phyloP scores from a whole-genome alignment of 2,113 vertebrate species.

The Canis aureus region DNA sequence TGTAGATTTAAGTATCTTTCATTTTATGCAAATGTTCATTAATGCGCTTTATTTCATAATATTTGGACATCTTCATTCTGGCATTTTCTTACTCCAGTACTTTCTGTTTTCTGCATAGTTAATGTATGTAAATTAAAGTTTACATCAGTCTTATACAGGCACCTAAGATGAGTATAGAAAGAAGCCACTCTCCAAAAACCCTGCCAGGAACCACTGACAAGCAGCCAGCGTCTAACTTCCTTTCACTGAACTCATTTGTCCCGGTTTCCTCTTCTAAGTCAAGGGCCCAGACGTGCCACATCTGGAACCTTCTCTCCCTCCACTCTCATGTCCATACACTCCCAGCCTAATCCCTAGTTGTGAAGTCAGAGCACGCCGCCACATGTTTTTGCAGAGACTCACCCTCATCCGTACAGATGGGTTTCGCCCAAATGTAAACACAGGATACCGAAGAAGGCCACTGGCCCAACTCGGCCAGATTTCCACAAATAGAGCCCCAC shows the following conservation, averaged over 20 bases:
- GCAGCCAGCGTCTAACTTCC: neutral
- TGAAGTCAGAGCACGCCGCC: neutral
- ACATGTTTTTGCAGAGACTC: neutral
- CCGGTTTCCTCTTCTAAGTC: neutral
- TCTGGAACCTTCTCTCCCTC: neutral
- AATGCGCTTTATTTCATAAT: conserved; percentile 80
- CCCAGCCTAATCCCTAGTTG: neutral
- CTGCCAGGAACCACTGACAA: neutral
- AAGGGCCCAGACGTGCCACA: neutral
- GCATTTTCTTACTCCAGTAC: conserved; percentile 78
- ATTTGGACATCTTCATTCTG: conserved; percentile 80
- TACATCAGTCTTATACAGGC: conserved; percentile 59
- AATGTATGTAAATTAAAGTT: conserved; percentile 76
- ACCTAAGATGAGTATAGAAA: conserved; percentile 56
- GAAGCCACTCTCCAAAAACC: neutral
- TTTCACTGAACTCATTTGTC: neutral
- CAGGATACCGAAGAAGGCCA: neutral
- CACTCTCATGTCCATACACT: fast-evolving
- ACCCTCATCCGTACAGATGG: neutral
- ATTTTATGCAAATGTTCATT: conserved; percentile 78
- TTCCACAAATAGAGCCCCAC: too few relatives aligned
- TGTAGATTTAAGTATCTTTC: conserved; percentile 78
- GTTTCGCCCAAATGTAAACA: neutral
- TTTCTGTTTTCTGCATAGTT: conserved; percentile 77
- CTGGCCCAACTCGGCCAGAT: neutral